Evolutionary conservation across 2,113 vertebrate genomes (phyloP).

Genomic region (Alosa alosa): DNA sequence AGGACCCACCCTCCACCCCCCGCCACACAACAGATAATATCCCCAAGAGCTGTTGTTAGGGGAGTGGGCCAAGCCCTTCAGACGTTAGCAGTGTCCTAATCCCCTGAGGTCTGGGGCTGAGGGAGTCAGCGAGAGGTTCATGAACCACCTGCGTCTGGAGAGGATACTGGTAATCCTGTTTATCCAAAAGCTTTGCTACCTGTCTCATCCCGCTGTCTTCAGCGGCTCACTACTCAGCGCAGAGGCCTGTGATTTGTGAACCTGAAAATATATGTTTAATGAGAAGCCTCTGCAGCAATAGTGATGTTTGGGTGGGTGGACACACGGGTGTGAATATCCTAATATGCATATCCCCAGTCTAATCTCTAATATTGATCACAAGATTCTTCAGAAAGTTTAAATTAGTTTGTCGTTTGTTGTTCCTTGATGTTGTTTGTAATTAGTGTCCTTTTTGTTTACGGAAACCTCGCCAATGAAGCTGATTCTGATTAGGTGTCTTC

Average conservation of each 20-base stretch:
- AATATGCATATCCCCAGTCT: background rate
- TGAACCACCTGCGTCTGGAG: constrained; percentile 7
- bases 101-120: background rate
- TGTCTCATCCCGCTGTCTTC: constrained; percentile 1
- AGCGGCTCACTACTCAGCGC: background rate
- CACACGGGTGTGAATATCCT: background rate
- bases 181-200: constrained; percentile 33
- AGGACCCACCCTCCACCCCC: background rate
- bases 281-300: background rate
- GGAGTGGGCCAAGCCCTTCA: background rate
- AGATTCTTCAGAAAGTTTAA: background rate
- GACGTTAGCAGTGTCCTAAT: constrained; percentile 17
- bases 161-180: constrained; percentile 45
- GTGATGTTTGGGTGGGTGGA: background rate
- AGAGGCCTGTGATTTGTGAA: background rate
- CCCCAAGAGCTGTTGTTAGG: background rate
- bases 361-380: background rate
- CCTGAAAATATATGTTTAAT: background rate
- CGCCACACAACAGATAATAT: background rate
- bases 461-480: no score
- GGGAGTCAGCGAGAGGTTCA: background rate
- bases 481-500: no score
- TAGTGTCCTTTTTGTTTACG: no score
- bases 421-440: no score
- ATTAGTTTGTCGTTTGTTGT: no score